Conservation (phyloP, 2,797 vertebrate genomes). For the Gymnoscopelus braueri region DNA sequence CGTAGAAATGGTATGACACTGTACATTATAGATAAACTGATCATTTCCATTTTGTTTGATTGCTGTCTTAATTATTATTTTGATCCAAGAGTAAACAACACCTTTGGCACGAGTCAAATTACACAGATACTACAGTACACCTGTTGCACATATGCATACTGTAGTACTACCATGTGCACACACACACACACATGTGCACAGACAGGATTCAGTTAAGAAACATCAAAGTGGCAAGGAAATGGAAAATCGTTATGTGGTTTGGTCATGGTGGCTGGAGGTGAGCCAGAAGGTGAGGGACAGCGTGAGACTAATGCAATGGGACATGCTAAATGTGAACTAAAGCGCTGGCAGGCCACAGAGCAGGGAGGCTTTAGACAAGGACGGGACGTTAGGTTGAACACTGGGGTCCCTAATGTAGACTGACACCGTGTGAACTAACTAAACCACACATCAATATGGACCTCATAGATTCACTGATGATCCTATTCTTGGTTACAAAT, state of each 20-base stretch:
- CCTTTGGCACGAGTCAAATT: slow-evolving; percentile 38
- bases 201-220: slow-evolving; percentile 28
- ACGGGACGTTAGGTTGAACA: slow-evolving; percentile 38
- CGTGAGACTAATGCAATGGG: slow-evolving; percentile 77
- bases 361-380: slow-evolving; percentile 64
- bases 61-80: slow-evolving; percentile 28
- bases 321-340: slow-evolving; percentile 78
- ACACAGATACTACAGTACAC: slow-evolving; percentile 24
- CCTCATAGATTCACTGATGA: slow-evolving; percentile 40
- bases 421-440: slow-evolving; percentile 76
- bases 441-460: slow-evolving; percentile 67
- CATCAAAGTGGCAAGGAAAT: slow-evolving; percentile 56
- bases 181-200: slow-evolving; percentile 14
- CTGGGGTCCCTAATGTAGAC: slow-evolving; percentile 64
- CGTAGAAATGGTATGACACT: slow-evolving; percentile 49
- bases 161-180: slow-evolving; percentile 30
- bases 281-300: slow-evolving; percentile 69
- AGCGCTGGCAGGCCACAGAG: slow-evolving; percentile 65
- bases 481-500: neutral
- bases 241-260: slow-evolving; percentile 32
- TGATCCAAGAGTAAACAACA: slow-evolving; percentile 41
- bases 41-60: slow-evolving; percentile 10
- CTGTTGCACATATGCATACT: neutral
- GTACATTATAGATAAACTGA: slow-evolving; percentile 18
- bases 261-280: slow-evolving; percentile 47